phyloP scores from a whole-genome alignment of 2,113 vertebrate genomes.

The Nanorana parkeri region DNA sequence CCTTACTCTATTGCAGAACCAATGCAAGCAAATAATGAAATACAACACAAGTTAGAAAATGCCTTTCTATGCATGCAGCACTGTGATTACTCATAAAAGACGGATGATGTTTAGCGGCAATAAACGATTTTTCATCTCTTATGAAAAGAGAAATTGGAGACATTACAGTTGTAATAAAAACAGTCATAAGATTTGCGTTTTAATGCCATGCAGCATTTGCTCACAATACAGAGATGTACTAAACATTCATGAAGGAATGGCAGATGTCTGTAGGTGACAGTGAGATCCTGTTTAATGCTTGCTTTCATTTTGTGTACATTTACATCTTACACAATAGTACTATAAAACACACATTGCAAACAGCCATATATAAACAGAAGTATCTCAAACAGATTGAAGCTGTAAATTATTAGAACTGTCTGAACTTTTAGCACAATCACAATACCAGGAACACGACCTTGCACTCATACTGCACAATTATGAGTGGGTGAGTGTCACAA shows the following conservation, averaged over 20 bases:
- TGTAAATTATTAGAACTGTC: constrained; percentile 49
- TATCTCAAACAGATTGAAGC: constrained; percentile 11
- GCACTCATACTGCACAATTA: not conserved
- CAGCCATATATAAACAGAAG: constrained; percentile 19
- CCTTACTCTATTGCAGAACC: constrained; percentile 98
- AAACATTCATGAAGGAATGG: constrained; percentile 42
- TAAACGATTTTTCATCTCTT: constrained; percentile 82
- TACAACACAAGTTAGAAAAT: constrained; percentile 98
- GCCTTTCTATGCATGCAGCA: constrained; percentile 91
- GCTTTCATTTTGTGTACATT: constrained; percentile 2
- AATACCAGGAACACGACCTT: not conserved
- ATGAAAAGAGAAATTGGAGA: constrained; percentile 85
- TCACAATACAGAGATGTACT: constrained; percentile 61
- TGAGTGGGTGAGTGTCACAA: constrained; percentile 1
- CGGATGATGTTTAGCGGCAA: constrained; percentile 85
- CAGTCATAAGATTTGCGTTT: constrained; percentile 66
- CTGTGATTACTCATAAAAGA: constrained; percentile 95
- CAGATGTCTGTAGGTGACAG: constrained; percentile 15
- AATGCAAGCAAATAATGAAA: constrained; percentile 99
- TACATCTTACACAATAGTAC: constrained; percentile 18
- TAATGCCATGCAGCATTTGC: constrained; percentile 74
- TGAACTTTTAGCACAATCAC: constrained; percentile 4
- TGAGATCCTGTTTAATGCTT: not conserved
- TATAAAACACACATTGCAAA: constrained; percentile 10
- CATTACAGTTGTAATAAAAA: constrained; percentile 75